Evolutionary conservation across 2,113 vertebrate species (phyloP), one percentile per base, ranked within the genome.

Genomic region (Oxyruncus cristatus): DNA sequence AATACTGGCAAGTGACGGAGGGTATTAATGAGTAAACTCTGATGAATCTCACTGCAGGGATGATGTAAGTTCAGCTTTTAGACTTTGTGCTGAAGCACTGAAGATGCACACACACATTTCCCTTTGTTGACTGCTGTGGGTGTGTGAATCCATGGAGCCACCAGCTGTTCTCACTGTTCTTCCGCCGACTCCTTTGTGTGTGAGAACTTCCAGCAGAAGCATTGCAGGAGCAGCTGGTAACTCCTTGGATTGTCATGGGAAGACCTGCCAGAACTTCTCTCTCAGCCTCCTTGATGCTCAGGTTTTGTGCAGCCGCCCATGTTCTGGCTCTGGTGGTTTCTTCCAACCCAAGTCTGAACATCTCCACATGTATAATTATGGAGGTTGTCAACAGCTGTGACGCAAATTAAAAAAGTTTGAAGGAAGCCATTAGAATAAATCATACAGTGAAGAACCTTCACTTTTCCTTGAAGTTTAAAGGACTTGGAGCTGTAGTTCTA

Each of bases 151-250:
- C 50, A 2, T 35, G 67, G 62, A 83, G 75, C 87, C 79, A 81
- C 49, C 90, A 91, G 90, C 92, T 94, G 91, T 55, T 96, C 85
- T 92, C 21, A 42, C 85, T 3, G 1, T 41, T 84, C 89, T 79
- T 75, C 85, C 9, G 0, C 70, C 4, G 8, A 42, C 84, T 94
- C 55, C 70, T 74, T 53, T 58, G 70, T 27, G 27, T 58, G 79
- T 11, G 47, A 7, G 59, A 50, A 5, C 24, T 42, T 80, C 39
- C 81, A 82, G 84, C 35, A 84, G 73, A 42, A 82, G 65, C 87
- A 44, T n/a, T 73, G 59, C 65, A 19, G 79, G 65, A 96, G 73
- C 88, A 92, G 91, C 92, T 92, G 77, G 84, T 63, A 66, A 14
- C 61, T 84, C 91, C 88, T 89, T 30, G 66, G 24, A 28, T 37